phyloP scores from a whole-genome alignment of 1,140 invertebrate genomes.

The Hyles euphorbiae region DNA sequence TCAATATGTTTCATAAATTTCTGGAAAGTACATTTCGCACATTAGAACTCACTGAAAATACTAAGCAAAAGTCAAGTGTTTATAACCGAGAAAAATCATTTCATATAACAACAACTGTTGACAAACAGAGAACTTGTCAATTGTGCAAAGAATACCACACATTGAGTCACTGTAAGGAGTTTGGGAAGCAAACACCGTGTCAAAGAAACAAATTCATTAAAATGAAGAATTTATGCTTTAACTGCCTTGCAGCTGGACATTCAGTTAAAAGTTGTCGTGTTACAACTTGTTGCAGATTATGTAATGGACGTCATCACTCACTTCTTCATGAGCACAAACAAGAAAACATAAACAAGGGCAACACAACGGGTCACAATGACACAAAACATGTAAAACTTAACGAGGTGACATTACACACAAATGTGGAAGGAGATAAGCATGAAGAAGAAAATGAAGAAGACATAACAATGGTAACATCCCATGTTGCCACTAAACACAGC shows the following conservation, averaged over 20 bases:
- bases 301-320: slow-evolving; percentile 33
- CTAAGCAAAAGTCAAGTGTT: slow-evolving; percentile 9
- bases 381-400: slow-evolving; percentile 11
- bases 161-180: slow-evolving; percentile 30
- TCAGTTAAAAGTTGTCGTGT: slow-evolving; percentile 26
- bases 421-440: too few relatives aligned
- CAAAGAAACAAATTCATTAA: slow-evolving; percentile 29
- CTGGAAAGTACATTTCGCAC: too few relatives aligned
- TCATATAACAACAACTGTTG: slow-evolving; percentile 8
- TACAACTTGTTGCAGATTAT: slow-evolving; percentile 28
- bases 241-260: slow-evolving; percentile 31
- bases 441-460: slow-evolving; percentile 14
- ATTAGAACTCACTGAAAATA: neutral
- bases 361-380: slow-evolving; percentile 7
- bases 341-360: slow-evolving; percentile 5
- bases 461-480: slow-evolving; percentile 17
- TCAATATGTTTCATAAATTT: too few relatives aligned
- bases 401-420: neutral
- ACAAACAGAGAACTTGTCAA: slow-evolving; percentile 10
- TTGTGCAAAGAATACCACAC: slow-evolving; percentile 25
- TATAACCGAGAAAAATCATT: slow-evolving; percentile 10
- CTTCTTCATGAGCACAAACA: slow-evolving; percentile 25
- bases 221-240: slow-evolving; percentile 32
- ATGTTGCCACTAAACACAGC: slow-evolving; percentile 17
- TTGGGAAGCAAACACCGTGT: slow-evolving; percentile 14